A percentile compares a stretch with the other conserved stretches of the same genome.
Conservation (phyloP, 1,140 invertebrate genomes). For the Eriosoma lanigerum region DNA sequence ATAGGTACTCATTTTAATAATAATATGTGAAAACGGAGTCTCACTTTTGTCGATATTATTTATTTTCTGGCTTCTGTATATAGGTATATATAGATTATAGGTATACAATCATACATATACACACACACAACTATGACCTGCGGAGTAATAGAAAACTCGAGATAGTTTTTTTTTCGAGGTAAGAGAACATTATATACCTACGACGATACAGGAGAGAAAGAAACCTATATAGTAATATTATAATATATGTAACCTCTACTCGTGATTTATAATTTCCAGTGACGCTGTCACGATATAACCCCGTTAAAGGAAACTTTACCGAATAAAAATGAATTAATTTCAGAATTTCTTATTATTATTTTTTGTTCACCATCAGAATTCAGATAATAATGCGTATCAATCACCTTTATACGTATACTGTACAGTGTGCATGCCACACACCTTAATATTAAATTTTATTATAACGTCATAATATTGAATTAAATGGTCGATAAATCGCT, state of each 20-base stretch:
- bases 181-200: not conserved
- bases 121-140: not conserved
- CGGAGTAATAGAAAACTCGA: constrained; percentile 7
- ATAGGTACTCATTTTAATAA: not conserved
- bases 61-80: constrained; percentile 15
- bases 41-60: constrained; percentile 16
- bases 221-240: not conserved
- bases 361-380: not conserved
- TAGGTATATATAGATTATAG: too few species aligned
- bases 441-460: too few species aligned
- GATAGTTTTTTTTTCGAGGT: not conserved
- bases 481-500: not conserved
- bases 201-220: not conserved
- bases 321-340: constrained; percentile 12
- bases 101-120: not conserved
- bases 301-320: too few species aligned
- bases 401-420: not conserved
- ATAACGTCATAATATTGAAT: constrained; percentile 3
- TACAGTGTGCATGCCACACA: too few species aligned
- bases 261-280: constrained; percentile 28
- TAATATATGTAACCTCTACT: not conserved
- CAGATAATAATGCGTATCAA: not conserved
- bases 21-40: not conserved
- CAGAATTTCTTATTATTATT: not conserved
- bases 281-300: not conserved